Evolutionary conservation across 1,140 invertebrate genomes (phyloP).

Genomic region (Lasioglossum albipes): DNA sequence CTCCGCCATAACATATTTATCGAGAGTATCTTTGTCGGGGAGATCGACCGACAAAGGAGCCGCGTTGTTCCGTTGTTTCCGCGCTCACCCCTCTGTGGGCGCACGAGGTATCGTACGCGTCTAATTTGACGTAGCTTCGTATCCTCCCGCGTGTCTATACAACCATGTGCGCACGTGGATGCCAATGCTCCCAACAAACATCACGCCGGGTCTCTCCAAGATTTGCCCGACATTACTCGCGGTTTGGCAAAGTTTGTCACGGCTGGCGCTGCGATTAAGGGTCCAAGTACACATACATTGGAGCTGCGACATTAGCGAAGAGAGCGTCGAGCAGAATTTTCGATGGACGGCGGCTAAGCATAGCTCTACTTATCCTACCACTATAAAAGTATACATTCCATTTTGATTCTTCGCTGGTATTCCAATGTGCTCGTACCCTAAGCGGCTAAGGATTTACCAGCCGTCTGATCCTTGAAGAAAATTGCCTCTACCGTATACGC

Average conservation of each 20-base stretch:
- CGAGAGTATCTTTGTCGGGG: neutral
- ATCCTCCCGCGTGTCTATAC: neutral
- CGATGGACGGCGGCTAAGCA: no score
- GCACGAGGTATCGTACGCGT: neutral
- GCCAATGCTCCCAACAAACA: neutral
- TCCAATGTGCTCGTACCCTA: no score
- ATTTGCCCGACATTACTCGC: neutral
- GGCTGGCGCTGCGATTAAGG: slow-evolving; percentile 8
- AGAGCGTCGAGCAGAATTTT: no score
- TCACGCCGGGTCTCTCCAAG: neutral
- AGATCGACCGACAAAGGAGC: slow-evolving; percentile 4
- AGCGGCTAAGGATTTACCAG: slow-evolving; percentile 18
- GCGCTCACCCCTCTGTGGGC: no score
- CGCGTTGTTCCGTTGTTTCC: neutral
- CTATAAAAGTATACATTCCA: no score
- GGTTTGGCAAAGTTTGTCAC: slow-evolving; percentile 21
- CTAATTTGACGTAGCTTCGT: neutral
- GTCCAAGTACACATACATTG: slow-evolving; percentile 2
- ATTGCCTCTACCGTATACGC: neutral
- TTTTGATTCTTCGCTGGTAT: no score
- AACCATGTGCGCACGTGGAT: neutral
- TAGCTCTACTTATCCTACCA: no score
- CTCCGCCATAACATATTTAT: neutral
- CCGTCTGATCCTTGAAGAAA: slow-evolving; percentile 12
- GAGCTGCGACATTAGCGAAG: neutral